phyloP scores from a whole-genome alignment of 2,888 invertebrate species.

The Cheilosia pagana region DNA sequence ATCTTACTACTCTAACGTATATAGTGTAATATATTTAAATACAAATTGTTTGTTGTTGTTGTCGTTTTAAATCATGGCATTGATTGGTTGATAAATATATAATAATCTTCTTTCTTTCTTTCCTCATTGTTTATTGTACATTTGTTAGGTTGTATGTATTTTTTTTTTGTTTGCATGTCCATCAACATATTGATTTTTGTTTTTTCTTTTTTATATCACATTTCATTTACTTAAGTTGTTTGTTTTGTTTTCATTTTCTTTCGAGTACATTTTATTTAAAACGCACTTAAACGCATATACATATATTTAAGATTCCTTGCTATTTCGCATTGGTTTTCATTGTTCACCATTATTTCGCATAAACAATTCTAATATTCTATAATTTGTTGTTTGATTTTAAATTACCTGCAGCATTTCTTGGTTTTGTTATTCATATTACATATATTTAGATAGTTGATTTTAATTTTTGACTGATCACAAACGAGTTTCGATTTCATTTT shows the following conservation, averaged over 20 bases:
- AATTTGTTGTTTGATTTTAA: constrained; percentile 42
- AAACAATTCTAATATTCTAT: constrained; percentile 44
- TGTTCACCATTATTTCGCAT: constrained; percentile 15
- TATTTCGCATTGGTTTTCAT: constrained; percentile 34
- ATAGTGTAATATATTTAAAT: constrained; percentile 68
- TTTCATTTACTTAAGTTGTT: constrained; percentile 70
- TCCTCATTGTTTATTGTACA: constrained; percentile 55
- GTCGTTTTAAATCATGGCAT: constrained; percentile 74
- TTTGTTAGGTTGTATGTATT: constrained; percentile 60
- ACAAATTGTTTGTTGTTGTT: constrained; percentile 62
- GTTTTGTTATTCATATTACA: constrained; percentile 29
- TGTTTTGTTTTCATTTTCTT: constrained; percentile 24
- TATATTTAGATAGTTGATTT: constrained; percentile 57
- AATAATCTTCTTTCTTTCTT: constrained; percentile 57
- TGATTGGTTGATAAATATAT: constrained; percentile 74
- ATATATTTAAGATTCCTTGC: constrained; percentile 39
- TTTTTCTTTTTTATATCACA: constrained; percentile 65
- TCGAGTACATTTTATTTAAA: constrained; percentile 13
- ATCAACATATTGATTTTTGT: constrained; percentile 48
- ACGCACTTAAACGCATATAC: constrained; percentile 69
- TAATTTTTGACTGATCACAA: constrained; percentile 70
- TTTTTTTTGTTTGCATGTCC: constrained; percentile 41
- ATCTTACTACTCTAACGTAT: constrained; percentile 74
- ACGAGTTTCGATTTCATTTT: constrained; percentile 65
- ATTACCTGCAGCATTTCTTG: constrained; percentile 29